Conservation (phyloP, 2,888 invertebrate species). For the Glyphotaelius pellucidus region DNA sequence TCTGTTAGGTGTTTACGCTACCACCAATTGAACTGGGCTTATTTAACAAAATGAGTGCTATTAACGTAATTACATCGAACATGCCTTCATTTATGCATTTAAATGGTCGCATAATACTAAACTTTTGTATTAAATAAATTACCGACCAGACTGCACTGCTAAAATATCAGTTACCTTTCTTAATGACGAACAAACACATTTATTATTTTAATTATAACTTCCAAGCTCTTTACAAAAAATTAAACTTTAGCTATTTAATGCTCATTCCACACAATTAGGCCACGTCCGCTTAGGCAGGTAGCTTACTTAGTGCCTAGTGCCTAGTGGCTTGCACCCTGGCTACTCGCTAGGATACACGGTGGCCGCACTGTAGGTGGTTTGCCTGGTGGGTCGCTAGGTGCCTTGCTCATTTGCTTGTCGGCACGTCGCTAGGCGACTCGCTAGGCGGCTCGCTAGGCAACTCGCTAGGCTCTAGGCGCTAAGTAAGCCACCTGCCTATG, state of each 20-base stretch:
- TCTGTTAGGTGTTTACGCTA: background rate
- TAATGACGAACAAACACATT: background rate
- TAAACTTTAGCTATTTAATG: background rate
- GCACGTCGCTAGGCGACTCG: too few relatives aligned
- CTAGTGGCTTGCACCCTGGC: too few relatives aligned
- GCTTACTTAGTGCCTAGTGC: too few relatives aligned
- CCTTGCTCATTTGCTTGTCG: too few relatives aligned
- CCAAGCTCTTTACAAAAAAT: background rate
- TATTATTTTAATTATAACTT: background rate
- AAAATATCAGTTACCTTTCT: background rate
- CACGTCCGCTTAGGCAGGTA: too few relatives aligned
- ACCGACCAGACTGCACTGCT: background rate
- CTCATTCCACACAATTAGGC: too few relatives aligned
- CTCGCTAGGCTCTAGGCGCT: too few relatives aligned
- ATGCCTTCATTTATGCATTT: background rate
- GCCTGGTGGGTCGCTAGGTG: too few relatives aligned
- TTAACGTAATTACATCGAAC: background rate
- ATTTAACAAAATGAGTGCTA: background rate
- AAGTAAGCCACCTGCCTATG: too few relatives aligned
- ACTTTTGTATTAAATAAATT: background rate
- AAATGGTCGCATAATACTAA: background rate
- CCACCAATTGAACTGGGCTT: background rate
- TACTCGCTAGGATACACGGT: too few relatives aligned
- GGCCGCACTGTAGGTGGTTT: too few relatives aligned
- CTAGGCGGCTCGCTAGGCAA: too few relatives aligned